Base-by-base conservation (phyloP, 2,113 vertebrate genomes). In the Pongo abelii region DNA sequence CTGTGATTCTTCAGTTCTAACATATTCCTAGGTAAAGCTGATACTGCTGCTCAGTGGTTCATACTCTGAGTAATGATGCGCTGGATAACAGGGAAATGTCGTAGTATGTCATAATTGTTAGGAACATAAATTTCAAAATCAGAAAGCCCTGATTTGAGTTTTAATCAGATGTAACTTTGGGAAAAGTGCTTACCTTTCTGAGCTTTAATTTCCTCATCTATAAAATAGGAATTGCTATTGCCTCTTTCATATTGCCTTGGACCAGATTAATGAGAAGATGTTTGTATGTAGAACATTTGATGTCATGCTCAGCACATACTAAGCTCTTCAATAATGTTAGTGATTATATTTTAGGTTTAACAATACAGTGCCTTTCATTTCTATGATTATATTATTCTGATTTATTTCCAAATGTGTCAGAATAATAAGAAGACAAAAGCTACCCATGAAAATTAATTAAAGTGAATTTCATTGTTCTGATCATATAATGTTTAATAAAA, bases 391-490 rank as follows among this genome's bases (percentile, higher is more conserved):
- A 70, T 81, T 43, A 52, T 77, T 94, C 25, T 90, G 14, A 78
- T 85, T 85, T 94, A 70, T 93, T 88, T 96, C 18, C 22, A 78
- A 70, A 46, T 50, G 11, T 67, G 50, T 59, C 46, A 50, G 40
- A 80, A 64, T 70, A 89, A 25, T 83, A 94, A 74, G 61, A 86
- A 25, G 78, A 74, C 30, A 88, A 32, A 86, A 85, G 64, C 4
- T 52, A 16, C 22, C 11, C 84, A 27, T 27, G n/a, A 93, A 96
- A 95, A 72, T 84, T 84, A 93, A 52, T 92, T 72, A 70, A 72
- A 13, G 40, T 85, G 70, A 38, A 40, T 84, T 91, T 46, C 93
- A 67, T 40, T 78, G 7, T 96, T 94, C 50, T 81, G 48, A 61
- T 72, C 46, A 83, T 83, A 32, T 89, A 89, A 67, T 64, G 8